Evolutionary conservation across 2,113 vertebrate genomes (phyloP), one percentile per base, ranked within the genome.

Genomic region (Climacteris rufus): DNA sequence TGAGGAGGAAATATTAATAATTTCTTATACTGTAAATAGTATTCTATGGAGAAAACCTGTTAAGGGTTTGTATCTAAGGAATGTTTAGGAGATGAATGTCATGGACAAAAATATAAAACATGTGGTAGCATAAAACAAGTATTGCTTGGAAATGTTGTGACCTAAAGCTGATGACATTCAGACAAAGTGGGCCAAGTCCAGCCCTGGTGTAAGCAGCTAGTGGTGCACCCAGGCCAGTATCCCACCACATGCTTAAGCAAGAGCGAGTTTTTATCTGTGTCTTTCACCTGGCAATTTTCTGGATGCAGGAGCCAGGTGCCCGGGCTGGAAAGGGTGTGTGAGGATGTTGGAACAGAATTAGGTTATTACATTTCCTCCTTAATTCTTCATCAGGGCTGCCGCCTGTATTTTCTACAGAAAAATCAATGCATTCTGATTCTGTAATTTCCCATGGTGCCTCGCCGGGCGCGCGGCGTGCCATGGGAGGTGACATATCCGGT

Each of bases 381-480:
- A 97, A 98, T 98, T 98, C 98, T 98, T 98, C 96, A 97, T 98
- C 97, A 96, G 97, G 94, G 95, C 97, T 90, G 96, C 96, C 1
- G 97, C 97, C 96, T 96, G 83, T 86, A 93, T 98, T 96, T 97
- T 96, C 98, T 97, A 87, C 97, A 83, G 95, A 98, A 99, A 97
- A 99, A 99, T 99, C 99, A 98, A 99, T 99, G 98, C 97, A 95
- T 98, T 99, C 98, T 98, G 98, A 98, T 98, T 98, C 98, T 94
- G 96, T 99, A 98, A 99, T 99, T 99, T 99, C 99, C 99, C 99
- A 98, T 96, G 99, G 98, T 99, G 98, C 98, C 96, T 97, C 96
- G 96, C 98, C 96, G 82, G 95, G 96, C 95, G 97, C 94, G 96
- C 97, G 86, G 94, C 90, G 97, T 98, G 98, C 96, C 94, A 60